Percentiles rank a stretch among this genome's conserved stretches.
These are phyloP conservation scores for Bettongia penicillata DNA, from an alignment of 2,113 vertebrate genomes.

Conservation along the genomic window DNA sequence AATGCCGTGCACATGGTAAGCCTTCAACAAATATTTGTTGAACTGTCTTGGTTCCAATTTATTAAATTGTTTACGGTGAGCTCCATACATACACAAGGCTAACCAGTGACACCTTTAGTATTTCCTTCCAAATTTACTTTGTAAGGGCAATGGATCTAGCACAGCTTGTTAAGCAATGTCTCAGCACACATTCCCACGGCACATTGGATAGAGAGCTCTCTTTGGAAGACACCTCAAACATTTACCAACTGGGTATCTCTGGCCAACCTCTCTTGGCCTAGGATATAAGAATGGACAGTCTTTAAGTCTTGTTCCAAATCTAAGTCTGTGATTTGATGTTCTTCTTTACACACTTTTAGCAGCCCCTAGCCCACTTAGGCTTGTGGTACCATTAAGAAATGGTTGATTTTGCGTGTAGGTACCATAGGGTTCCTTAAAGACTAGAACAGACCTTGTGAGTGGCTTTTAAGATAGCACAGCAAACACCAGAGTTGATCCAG, in stretches of 20 bases:
- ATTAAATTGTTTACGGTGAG: accelerated
- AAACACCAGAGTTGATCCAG: background rate
- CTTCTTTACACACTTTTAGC: background rate
- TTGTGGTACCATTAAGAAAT: background rate
- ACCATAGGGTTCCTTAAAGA: background rate
- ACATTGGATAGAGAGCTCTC: background rate
- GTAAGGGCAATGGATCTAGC: background rate
- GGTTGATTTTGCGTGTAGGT: background rate
- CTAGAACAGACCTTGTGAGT: background rate
- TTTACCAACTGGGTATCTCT: background rate
- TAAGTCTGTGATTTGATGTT: background rate
- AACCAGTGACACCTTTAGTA: background rate
- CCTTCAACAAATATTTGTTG: background rate
- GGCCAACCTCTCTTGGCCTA: background rate
- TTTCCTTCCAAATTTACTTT: background rate
- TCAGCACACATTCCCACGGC: background rate
- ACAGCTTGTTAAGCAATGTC: background rate
- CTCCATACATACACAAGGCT: background rate
- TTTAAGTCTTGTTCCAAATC: background rate
- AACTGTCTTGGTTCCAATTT: background rate
- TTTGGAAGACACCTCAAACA: background rate
- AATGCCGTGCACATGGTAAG: background rate
- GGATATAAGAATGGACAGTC: background rate
- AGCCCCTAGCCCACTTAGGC: background rate
- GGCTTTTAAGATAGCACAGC: background rate